Evolutionary conservation across 1,140 invertebrate genomes (phyloP).

Genomic region (Cherax quadricarinatus): DNA sequence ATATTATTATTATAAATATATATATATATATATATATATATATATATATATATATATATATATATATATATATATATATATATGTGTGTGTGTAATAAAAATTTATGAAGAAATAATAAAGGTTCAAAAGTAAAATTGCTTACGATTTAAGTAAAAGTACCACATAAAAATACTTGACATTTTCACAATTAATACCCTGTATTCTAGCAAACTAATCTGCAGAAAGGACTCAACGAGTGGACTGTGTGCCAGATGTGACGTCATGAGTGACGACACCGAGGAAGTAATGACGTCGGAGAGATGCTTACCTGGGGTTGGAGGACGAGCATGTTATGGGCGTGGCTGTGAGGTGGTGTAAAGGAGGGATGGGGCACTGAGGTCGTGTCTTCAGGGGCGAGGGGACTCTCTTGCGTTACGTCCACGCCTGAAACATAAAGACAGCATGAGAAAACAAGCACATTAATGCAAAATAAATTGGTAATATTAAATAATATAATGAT

Average conservation of each 20-base stretch:
- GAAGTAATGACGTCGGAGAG: background rate
- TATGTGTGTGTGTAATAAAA: no score
- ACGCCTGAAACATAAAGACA: slow-evolving; percentile 35
- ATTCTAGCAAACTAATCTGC: background rate
- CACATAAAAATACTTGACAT: no score
- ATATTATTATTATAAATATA: no score
- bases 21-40: no score
- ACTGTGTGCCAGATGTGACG: slow-evolving; percentile 28
- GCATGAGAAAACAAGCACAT: no score
- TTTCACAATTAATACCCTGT: background rate
- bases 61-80: no score
- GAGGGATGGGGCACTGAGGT: slow-evolving; percentile 75
- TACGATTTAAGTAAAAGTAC: no score
- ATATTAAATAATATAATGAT: no score
- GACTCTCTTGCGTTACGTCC: slow-evolving; percentile 72
- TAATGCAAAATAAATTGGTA: no score
- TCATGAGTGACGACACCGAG: slow-evolving; percentile 20
- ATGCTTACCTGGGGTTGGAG: slow-evolving; percentile 81
- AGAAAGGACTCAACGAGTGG: background rate
- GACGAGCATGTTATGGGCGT: slow-evolving; percentile 83
- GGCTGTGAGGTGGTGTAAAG: slow-evolving; percentile 76
- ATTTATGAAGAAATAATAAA: no score
- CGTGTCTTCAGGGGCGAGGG: slow-evolving; percentile 61
- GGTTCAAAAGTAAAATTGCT: no score
- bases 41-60: no score